Base-by-base conservation (phyloP, 1,140 invertebrate species). In the Hylaeus volcanicus region DNA sequence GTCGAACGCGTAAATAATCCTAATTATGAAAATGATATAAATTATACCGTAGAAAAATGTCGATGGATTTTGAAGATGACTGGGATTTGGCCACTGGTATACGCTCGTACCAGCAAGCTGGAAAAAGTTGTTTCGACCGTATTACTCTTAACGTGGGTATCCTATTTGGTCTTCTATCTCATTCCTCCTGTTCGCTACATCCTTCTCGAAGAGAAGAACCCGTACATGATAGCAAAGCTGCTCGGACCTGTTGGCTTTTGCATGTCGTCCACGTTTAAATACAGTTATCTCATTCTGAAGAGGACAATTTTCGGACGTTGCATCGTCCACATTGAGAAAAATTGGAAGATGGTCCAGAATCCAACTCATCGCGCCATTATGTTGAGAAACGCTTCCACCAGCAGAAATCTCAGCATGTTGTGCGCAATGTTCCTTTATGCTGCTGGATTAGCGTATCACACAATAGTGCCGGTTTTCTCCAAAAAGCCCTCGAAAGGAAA, bases 31-130 rank as follows among this genome's bases (percentile, higher is more conserved):
- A 51, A 48, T 12, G 75, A 86, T 48, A 69, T 79, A 26, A 60
- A 78, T 26, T 86, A 86, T n/a, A 65, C 71, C 26, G 77, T 79
- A 14, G 43, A 80, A 12, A 48, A 86, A 39, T 84, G 75, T 58
- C 86, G 84, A 56, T 87, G 69, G 75, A 37, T 88, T 14, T 65
- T 89, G 37, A 79, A 69, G 58, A 77, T 82, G 6, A 83, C 88
- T 37, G 88, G 88, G 3, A 82, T 89, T 15, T 88, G 87, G 88
- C 73, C 83, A 1, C 5, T 60, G 55, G 55, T 82, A 5, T 70
- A 74, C 26, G 48, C 45, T 1, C 15, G 56, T 14, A 14, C 43
- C 3, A 82, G 65, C 8, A 53, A 1, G 12, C n/a, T 2, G 2
- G 70, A 82, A 4, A 73, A 15, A 15, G 12, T 79, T 12, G 0